Base-by-base conservation (phyloP, 2,797 vertebrate genomes). In the Sciurus vulgaris region DNA sequence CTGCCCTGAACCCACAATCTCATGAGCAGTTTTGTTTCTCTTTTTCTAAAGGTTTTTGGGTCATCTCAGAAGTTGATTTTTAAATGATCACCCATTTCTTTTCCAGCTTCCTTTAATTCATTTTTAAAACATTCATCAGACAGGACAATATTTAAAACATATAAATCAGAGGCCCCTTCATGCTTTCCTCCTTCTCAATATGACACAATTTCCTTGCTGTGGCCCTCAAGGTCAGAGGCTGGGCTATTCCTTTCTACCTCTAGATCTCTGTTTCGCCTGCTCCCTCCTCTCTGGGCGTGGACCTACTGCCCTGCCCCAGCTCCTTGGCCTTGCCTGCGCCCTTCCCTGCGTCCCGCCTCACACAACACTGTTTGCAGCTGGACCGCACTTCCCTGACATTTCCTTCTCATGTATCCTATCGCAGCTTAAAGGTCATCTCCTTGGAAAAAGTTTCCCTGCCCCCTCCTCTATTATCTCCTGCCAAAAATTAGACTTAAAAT, bases 181-280 rank as follows among this genome's bases (percentile, higher is more conserved):
- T 12, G 10, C 41, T n/a, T 79, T 61, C 20, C 4, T 49, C n/a
- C 9, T 69, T 87, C 65, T 44, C 4, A 77, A 22, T 33, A 72
- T 84, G 59, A 69, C 2, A 17, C 0, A 17, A 3, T 65, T 12
- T 47, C 33, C 41, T 74, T 18, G 41, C 81, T 38, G 59, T 12
- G 49, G 5, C 30, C 70, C 2, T 3, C 5, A 0, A 11, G 38
- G 74, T 1, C 0, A 0, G 7, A n/a, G 20, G 20, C 11, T 4
- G 3, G 33, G 4, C 1, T 12, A 56, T 6, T 38, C 22, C 38
- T 6, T n/a, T n/a, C 7, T 54, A 4, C 28, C 11, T 41, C 54
- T 18, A 10, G 38, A 17, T 15, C 3, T 18, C 0, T 9, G 5
- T 47, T 59, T 38, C 2, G 0, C 10, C 30, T 17, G 1, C 13